Percentiles rank a stretch among this genome's conserved stretches.
phyloP scores from a whole-genome alignment of 1,140 invertebrate species.

The Drosophila sucinea region DNA sequence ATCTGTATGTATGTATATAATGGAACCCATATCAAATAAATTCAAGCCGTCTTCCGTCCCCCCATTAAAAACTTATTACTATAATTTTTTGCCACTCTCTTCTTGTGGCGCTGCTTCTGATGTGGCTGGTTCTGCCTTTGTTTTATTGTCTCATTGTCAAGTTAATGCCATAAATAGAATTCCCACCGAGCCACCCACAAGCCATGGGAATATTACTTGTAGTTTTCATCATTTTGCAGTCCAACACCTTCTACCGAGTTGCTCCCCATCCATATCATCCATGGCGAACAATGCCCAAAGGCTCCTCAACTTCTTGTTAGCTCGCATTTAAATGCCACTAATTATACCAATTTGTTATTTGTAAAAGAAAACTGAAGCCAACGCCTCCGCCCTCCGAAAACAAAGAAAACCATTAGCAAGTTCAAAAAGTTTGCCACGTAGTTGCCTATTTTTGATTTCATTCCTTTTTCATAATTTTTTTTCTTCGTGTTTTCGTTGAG shows the following conservation, averaged over 20 bases:
- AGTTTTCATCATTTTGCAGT: conserved; percentile 64
- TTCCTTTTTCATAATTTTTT: conserved; percentile 17
- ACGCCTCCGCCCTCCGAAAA: conserved; percentile 44
- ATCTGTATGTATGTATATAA: not conserved
- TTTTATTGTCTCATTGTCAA: conserved; percentile 69
- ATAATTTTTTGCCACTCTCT: conserved; percentile 45
- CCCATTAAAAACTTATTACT: conserved; percentile 64
- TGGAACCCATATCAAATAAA: conserved; percentile 51
- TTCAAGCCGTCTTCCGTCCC: conserved; percentile 34
- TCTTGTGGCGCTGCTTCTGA: conserved; percentile 43
- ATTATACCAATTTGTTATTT: conserved; percentile 73
- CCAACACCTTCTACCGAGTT: conserved; percentile 51
- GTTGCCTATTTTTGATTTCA: conserved; percentile 9
- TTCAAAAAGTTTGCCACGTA: conserved; percentile 35
- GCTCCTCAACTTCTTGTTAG: conserved; percentile 33
- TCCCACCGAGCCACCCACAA: conserved; percentile 71
- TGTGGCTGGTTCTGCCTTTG: conserved; percentile 25
- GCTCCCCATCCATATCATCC: conserved; percentile 9
- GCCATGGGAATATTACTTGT: conserved; percentile 59
- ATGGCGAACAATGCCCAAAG: conserved; percentile 1
- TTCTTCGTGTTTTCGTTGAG: conserved; percentile 16
- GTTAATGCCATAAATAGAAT: conserved; percentile 26
- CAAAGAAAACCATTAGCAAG: conserved; percentile 60
- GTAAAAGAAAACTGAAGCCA: conserved; percentile 44
- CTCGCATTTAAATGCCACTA: conserved; percentile 59